Evolutionary conservation across 2,113 vertebrate genomes (phyloP).

Genomic region (Hemiscyllium ocellatum): DNA sequence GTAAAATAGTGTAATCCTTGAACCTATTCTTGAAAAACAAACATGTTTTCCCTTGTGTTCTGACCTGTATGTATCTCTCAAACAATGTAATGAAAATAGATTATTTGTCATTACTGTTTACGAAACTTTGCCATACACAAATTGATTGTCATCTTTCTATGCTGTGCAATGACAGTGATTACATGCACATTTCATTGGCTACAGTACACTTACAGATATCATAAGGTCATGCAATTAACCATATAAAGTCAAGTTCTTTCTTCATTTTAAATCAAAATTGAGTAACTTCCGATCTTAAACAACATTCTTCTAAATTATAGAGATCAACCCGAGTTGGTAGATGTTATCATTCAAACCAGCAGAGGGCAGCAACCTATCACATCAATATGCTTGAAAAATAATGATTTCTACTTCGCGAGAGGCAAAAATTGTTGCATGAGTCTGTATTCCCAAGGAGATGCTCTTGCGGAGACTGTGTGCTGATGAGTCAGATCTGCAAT

Average conservation of each 20-base stretch:
- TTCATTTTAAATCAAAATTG: not conserved
- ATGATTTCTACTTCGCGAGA: not conserved
- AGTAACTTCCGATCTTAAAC: not conserved
- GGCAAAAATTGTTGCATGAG: not conserved
- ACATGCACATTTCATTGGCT: not conserved
- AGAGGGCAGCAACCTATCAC: not conserved
- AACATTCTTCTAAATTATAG: not conserved
- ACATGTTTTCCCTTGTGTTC: not conserved
- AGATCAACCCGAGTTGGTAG: not conserved
- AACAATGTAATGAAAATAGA: not conserved
- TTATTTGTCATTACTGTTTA: not conserved
- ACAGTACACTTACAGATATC: not conserved
- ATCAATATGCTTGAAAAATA: not conserved
- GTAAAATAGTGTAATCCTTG: not conserved
- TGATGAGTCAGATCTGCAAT: not conserved
- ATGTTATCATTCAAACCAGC: not conserved
- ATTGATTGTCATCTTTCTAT: not conserved
- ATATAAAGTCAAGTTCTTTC: not conserved
- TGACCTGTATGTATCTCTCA: not conserved
- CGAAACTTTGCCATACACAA: not conserved
- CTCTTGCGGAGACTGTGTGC: not conserved
- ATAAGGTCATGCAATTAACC: too few relatives aligned
- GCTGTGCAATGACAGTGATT: not conserved
- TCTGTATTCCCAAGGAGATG: not conserved
- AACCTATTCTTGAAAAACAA: not conserved